Conservation (phyloP, 2,113 vertebrate species). For the Nibea coibor region DNA sequence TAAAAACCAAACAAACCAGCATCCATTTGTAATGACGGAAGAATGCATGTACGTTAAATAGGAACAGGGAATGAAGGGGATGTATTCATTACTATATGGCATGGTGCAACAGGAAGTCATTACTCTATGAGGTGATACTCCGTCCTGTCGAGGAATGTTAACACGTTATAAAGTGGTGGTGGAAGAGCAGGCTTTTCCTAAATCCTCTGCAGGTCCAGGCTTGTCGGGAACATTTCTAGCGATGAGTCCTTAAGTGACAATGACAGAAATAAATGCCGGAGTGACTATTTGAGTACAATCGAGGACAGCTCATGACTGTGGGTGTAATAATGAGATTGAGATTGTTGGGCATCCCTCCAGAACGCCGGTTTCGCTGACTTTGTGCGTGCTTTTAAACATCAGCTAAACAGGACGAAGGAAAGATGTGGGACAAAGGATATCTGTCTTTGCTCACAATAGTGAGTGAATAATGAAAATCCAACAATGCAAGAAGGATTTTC, state of each 20-base stretch:
- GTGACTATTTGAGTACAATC: conserved; percentile 34
- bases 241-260: conserved; percentile 68
- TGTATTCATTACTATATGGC: conserved; percentile 34
- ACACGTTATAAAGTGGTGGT: conserved; percentile 68
- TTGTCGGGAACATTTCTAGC: conserved; percentile 52
- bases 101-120: conserved; percentile 60
- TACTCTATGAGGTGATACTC: conserved; percentile 52
- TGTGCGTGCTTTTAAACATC: not conserved
- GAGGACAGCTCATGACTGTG: not conserved
- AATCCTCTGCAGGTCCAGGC: conserved; percentile 74
- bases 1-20: conserved; percentile 74
- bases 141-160: conserved; percentile 64
- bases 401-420: conserved; percentile 14
- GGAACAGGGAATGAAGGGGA: conserved; percentile 54
- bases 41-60: conserved; percentile 77
- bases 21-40: conserved; percentile 59
- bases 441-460: not conserved
- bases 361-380: conserved; percentile 49
- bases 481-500: no score
- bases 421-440: conserved; percentile 3
- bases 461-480: no score
- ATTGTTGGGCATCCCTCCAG: conserved; percentile 40
- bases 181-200: conserved; percentile 79
- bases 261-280: conserved; percentile 42
- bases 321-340: conserved; percentile 26